phyloP scores from a whole-genome alignment of 2,888 invertebrate genomes.

The Biston betularia region DNA sequence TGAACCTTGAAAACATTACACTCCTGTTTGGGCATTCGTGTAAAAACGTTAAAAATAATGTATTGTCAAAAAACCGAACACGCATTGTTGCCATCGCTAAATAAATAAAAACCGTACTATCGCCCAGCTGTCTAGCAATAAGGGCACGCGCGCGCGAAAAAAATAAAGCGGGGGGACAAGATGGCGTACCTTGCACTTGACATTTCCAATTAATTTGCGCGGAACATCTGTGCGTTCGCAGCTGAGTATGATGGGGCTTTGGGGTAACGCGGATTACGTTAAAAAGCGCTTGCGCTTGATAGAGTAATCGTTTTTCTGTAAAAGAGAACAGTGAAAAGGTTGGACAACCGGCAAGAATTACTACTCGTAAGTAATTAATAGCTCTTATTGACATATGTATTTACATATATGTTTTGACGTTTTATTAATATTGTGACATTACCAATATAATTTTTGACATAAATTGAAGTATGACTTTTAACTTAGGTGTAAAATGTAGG shows the following conservation, averaged over 20 bases:
- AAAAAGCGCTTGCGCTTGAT: slow-evolving; percentile 16
- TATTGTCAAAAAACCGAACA: slow-evolving; percentile 9
- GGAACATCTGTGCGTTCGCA: slow-evolving; percentile 84
- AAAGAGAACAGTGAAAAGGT: background rate
- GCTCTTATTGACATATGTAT: too few species aligned
- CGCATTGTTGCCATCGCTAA: slow-evolving; percentile 26
- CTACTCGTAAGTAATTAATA: too few species aligned
- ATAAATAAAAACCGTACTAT: slow-evolving; percentile 50
- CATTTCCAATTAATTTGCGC: slow-evolving; percentile 86
- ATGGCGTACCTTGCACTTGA: slow-evolving; percentile 83
- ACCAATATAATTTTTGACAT: too few species aligned
- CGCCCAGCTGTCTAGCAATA: slow-evolving; percentile 80
- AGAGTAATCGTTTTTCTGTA: background rate
- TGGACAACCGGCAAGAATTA: too few species aligned
- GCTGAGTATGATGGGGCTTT: slow-evolving; percentile 75
- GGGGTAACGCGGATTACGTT: slow-evolving; percentile 75
- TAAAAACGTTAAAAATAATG: too few species aligned
- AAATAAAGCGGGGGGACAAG: slow-evolving; percentile 74
- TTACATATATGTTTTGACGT: too few species aligned
- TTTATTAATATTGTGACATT: too few species aligned
- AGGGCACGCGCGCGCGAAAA: slow-evolving; percentile 80
- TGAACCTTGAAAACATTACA: too few species aligned
- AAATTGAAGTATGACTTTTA: too few species aligned
- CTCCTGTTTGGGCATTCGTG: too few species aligned
- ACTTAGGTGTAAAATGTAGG: too few species aligned